Evolutionary conservation across 53 echinoderm and acorn worm species (phyloP).

Genomic region (Temnopleurus reevesii): DNA sequence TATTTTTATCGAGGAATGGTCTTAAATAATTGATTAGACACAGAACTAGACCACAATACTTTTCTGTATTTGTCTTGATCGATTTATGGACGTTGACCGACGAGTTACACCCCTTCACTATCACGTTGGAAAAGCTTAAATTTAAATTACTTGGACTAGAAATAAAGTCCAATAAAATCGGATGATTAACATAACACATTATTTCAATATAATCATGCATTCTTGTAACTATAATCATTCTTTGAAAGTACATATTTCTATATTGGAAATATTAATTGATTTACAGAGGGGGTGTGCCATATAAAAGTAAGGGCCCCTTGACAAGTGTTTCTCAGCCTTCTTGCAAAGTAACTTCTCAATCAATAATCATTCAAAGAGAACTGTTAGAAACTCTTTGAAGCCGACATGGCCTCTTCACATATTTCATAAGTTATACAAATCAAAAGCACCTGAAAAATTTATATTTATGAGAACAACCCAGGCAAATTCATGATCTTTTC

Average conservation of each 20-base stretch:
- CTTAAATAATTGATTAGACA: not conserved
- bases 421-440: too few relatives aligned
- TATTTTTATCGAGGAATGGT: slow-evolving; percentile 22
- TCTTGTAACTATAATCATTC: too few relatives aligned
- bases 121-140: too few relatives aligned
- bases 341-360: not conserved
- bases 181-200: too few relatives aligned
- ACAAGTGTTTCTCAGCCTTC: slow-evolving; percentile 1
- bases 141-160: too few relatives aligned
- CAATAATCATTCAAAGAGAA: not conserved
- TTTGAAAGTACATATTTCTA: too few relatives aligned
- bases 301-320: not conserved
- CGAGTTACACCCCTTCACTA: not conserved
- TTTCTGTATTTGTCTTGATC: not conserved
- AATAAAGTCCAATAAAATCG: too few relatives aligned
- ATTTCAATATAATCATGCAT: too few relatives aligned
- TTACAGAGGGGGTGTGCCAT: not conserved
- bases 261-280: too few relatives aligned
- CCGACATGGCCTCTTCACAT: not conserved
- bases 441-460: too few relatives aligned
- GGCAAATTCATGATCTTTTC: too few relatives aligned
- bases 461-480: too few relatives aligned
- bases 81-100: not conserved
- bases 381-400: not conserved
- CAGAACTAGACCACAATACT: slow-evolving; percentile 11